A percentile compares a stretch with the other conserved stretches of the same genome.
phyloP scores from a whole-genome alignment of 2,888 invertebrate genomes.

The Monoplex corrugatus region DNA sequence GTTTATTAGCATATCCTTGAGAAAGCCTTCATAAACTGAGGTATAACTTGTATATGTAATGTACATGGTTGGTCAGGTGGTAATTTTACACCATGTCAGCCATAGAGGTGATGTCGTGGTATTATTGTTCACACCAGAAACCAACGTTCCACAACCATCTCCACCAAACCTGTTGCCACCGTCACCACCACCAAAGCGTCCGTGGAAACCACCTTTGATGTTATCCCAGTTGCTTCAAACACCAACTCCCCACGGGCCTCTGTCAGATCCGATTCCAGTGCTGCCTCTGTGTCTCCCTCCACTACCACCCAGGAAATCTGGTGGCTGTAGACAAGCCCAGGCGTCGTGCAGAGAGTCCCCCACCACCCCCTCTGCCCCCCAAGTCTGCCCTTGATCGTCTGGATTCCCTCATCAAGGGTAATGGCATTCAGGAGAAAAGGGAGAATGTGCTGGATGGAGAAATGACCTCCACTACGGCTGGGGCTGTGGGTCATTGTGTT shows the following conservation, averaged over 20 bases:
- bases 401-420: conserved; percentile 89
- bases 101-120: neutral
- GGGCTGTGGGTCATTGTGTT: conserved; percentile 41
- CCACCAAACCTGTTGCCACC: no score
- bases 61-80: no score
- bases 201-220: conserved; percentile 57
- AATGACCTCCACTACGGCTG: neutral
- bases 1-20: no score
- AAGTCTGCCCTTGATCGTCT: conserved; percentile 84
- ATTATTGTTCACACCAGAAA: neutral
- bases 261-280: conserved; percentile 26
- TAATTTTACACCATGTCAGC: no score
- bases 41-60: no score
- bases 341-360: conserved; percentile 53
- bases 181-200: conserved; percentile 44
- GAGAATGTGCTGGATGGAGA: conserved; percentile 35
- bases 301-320: conserved; percentile 49
- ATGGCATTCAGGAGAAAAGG: conserved; percentile 70
- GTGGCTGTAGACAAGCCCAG: conserved; percentile 45
- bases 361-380: conserved; percentile 51
- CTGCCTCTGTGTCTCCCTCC: conserved; percentile 49
- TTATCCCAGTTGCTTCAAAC: conserved; percentile 43
- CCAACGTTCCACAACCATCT: neutral
- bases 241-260: conserved; percentile 50
- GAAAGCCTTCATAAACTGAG: no score